phyloP scores from a whole-genome alignment of 2,888 invertebrate species.

The Schizaphis graminum region DNA sequence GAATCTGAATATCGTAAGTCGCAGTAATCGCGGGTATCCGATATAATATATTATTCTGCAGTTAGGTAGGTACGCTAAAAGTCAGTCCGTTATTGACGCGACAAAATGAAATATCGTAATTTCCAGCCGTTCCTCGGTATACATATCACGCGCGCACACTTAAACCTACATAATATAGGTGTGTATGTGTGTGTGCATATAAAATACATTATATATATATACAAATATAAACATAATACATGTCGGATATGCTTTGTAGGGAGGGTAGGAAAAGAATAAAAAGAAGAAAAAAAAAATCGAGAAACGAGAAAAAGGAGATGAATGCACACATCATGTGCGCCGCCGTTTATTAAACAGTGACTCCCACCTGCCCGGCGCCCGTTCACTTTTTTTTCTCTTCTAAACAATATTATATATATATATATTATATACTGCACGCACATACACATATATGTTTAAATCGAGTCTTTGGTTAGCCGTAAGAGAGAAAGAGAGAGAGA shows the following conservation, averaged over 20 bases:
- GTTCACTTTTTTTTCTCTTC: not conserved
- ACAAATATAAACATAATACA: not conserved
- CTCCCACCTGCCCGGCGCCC: slow-evolving; percentile 37
- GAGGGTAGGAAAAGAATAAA: not conserved
- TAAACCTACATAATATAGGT: not conserved
- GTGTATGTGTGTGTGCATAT: not conserved
- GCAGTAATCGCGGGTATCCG: not conserved
- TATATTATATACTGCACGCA: too few species aligned
- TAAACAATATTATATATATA: slow-evolving; percentile 10
- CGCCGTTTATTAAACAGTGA: slow-evolving; percentile 43
- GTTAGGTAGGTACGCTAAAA: not conserved
- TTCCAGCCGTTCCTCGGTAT: not conserved
- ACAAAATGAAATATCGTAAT: slow-evolving; percentile 17
- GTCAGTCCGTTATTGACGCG: not conserved
- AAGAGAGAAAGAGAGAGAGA: not conserved
- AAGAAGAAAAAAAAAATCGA: not conserved
- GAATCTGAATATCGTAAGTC: not conserved
- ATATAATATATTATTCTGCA: not conserved
- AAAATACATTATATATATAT: not conserved
- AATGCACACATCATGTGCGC: not conserved
- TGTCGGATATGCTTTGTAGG: not conserved
- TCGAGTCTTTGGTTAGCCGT: not conserved
- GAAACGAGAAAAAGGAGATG: slow-evolving; percentile 29
- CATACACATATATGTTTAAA: not conserved
- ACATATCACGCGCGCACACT: not conserved